Base-by-base conservation (phyloP, 2,888 invertebrate genomes). In the Drosophila putrida region DNA sequence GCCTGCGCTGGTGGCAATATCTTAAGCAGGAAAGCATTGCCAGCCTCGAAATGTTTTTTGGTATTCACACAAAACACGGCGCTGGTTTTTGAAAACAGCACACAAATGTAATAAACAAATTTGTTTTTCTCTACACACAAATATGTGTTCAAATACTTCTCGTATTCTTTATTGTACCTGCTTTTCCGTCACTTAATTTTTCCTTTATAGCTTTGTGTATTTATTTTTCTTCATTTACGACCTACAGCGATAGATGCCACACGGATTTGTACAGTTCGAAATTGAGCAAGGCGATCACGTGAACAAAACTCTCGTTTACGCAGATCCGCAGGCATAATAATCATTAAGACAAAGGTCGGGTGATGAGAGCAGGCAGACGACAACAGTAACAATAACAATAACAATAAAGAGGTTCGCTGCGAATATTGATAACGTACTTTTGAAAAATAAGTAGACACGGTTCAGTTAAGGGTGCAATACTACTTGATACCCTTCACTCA, bases 1-100 rank as follows among this genome's bases (percentile, higher is more conserved):
- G 86, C 54, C 66, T 75, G 87, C 86, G 83, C 83, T 35, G 33
- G 51, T 8, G 36, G 53, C 54, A 78, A 49, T 57, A 38, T 60
- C 50, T 46, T 13, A 27, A 15, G 9, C 46, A 4, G 4, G 11
- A n/a, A 6, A 25, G 53, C 63, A 15, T 54, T 65, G 77, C 57
- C 80, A 80, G 25, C 64, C 13, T 1, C 1, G 53, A 41, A 0
- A 8, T n/a, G 6, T 38, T 4, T 5, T 58, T 69, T 9, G 9
- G 13, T 54, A 57, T 55, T 72, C 75, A 58, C 73, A 63, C 50
- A 47, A 57, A 64, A 60, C 1, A 28, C 9, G 31, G 51, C 50
- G 59, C 65, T 58, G 44, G 38, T 5, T 20, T 65, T 81, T 60
- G 10, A 68, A 64, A 55, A 10, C 36, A 20, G 11, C 27, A 49